phyloP scores from a whole-genome alignment of 2,797 vertebrate species.

The Pogoniulus pusillus region DNA sequence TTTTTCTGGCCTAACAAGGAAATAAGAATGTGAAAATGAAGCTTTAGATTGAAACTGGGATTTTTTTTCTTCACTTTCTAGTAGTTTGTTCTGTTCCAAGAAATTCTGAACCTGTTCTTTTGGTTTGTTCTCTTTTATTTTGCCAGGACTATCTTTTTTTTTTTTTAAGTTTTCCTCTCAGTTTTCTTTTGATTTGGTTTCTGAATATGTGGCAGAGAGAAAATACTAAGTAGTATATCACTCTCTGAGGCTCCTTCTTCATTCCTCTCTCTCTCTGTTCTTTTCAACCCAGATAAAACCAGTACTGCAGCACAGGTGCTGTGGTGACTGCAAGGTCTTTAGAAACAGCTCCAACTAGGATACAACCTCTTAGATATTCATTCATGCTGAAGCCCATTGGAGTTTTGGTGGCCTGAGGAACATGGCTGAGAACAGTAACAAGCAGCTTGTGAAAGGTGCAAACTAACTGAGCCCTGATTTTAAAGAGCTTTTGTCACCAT shows the following conservation, averaged over 20 bases:
- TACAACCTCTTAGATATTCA: not conserved
- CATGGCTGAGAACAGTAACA: not conserved
- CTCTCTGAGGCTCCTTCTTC: not conserved
- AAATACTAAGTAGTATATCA: not conserved
- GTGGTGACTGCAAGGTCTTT: not conserved
- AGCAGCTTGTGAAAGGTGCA: not conserved
- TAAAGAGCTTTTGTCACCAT: not conserved
- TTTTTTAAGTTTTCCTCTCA: not conserved
- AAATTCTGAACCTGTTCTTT: not conserved
- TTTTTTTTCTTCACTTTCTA: not conserved
- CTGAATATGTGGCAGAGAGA: not conserved
- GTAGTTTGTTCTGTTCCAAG: not conserved
- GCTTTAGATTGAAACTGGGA: not conserved
- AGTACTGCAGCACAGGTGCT: not conserved
- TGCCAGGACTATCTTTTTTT: not conserved
- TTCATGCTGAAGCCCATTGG: not conserved
- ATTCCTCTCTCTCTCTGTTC: not conserved
- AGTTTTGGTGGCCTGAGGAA: not conserved
- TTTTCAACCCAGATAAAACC: not conserved
- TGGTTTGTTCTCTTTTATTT: not conserved
- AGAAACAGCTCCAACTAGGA: not conserved
- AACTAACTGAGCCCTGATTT: not conserved
- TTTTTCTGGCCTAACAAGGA: not conserved
- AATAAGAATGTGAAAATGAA: not conserved
- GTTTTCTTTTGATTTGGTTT: not conserved